phyloP scores from a whole-genome alignment of 2,113 vertebrate species.

The Poeciliopsis retropinna region DNA sequence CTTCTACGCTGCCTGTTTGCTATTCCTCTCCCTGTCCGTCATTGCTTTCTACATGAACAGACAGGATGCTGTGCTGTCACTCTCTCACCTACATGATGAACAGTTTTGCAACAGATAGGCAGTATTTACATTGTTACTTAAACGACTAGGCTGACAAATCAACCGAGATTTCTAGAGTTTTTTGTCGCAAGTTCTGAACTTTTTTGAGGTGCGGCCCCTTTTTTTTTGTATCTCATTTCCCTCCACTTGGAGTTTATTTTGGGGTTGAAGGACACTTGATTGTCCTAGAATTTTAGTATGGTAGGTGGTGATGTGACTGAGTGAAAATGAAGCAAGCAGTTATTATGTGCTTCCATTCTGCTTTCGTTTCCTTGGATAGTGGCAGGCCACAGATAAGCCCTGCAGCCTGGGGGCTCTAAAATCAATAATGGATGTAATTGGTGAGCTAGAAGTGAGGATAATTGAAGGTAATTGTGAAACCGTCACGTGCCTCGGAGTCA shows the following conservation, averaged over 20 bases:
- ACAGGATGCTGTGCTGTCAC: slow-evolving; percentile 3
- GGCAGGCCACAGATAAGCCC: slow-evolving; percentile 67
- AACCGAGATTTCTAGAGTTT: not conserved
- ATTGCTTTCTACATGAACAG: slow-evolving; percentile 16
- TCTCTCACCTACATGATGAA: not conserved
- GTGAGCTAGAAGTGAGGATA: slow-evolving; percentile 78
- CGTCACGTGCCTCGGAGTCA: slow-evolving; percentile 40
- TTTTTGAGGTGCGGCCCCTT: not conserved
- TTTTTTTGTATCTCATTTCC: not conserved
- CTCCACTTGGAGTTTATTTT: not conserved
- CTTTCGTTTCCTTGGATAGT: slow-evolving; percentile 39
- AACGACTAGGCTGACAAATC: not conserved
- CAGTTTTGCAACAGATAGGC: slow-evolving; percentile 2
- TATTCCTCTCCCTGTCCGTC: slow-evolving; percentile 1
- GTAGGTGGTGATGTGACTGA: slow-evolving; percentile 19
- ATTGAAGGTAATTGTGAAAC: slow-evolving; percentile 76
- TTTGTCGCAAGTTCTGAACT: not conserved
- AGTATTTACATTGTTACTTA: slow-evolving; percentile 2
- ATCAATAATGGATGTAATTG: slow-evolving; percentile 78
- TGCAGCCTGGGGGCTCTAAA: slow-evolving; percentile 52
- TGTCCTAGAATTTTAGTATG: slow-evolving; percentile 12
- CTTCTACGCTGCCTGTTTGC: slow-evolving; percentile 11
- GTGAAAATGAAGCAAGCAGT: slow-evolving; percentile 45
- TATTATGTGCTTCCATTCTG: slow-evolving; percentile 57
- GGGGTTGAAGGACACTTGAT: slow-evolving; percentile 30